Conservation (phyloP, 2,888 invertebrate species). For the Teleogryllus oceanicus region DNA sequence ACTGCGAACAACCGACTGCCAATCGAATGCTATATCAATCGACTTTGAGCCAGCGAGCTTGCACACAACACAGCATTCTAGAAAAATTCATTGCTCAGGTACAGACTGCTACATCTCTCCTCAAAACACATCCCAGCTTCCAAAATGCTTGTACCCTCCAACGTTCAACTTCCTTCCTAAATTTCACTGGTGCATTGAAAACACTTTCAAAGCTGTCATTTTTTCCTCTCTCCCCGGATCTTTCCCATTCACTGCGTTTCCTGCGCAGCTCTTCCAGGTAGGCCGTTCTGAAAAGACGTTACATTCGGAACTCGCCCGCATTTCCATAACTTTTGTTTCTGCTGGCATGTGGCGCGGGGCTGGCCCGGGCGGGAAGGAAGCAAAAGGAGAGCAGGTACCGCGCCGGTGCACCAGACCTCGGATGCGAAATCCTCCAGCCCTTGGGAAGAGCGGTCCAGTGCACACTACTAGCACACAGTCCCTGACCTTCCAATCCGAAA, state of each 20-base stretch:
- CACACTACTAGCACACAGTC: neutral
- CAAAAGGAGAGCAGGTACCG: neutral
- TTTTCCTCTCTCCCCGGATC: neutral
- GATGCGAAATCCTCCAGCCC: neutral
- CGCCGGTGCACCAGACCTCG: conserved; percentile 5
- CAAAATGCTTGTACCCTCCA: neutral
- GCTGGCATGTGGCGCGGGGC: neutral
- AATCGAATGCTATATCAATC: no score
- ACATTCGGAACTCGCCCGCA: neutral
- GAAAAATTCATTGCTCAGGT: no score
- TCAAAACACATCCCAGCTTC: neutral
- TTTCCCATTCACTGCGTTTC: conserved; percentile 18
- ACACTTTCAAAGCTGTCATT: conserved; percentile 1
- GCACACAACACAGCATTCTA: no score
- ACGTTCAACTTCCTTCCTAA: neutral
- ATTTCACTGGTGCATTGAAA: neutral
- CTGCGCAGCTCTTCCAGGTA: neutral
- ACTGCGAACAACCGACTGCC: no score
- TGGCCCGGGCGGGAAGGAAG: neutral
- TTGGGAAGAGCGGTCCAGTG: no score
- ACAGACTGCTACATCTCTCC: no score
- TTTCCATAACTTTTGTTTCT: neutral
- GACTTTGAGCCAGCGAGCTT: no score
- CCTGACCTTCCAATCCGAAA: neutral
- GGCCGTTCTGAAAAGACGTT: neutral